phyloP scores from a whole-genome alignment of 2,113 vertebrate genomes.

The Alethe diademata region DNA sequence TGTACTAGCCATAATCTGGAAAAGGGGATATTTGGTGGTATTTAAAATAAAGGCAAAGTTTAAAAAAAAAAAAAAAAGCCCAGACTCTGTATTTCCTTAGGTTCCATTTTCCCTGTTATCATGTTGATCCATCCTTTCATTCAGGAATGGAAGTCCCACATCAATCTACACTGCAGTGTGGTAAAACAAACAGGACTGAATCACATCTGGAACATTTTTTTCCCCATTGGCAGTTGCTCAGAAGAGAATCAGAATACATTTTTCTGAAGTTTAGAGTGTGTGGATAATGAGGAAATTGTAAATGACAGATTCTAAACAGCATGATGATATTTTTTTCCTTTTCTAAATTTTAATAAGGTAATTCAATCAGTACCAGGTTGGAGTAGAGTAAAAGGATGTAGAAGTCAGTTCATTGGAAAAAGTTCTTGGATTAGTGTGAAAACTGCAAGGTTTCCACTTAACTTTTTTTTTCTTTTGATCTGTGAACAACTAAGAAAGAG shows the following conservation, averaged over 20 bases:
- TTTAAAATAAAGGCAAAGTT: neutral
- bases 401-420: neutral
- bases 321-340: neutral
- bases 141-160: neutral
- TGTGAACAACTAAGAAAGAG: neutral
- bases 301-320: conserved; percentile 21
- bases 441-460: neutral
- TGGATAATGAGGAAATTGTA: conserved; percentile 28
- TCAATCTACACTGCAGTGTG: neutral
- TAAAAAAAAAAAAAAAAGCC: neutral
- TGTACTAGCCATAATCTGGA: conserved; percentile 12
- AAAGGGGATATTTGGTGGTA: neutral
- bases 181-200: neutral
- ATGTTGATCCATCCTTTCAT: conserved; percentile 4
- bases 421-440: neutral
- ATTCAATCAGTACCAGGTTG: neutral
- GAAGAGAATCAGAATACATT: conserved; percentile 16
- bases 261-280: conserved; percentile 1
- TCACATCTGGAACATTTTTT: conserved; percentile 50
- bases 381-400: neutral
- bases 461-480: neutral
- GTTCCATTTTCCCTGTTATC: conserved; percentile 9
- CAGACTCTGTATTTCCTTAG: neutral
- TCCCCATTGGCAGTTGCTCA: neutral
- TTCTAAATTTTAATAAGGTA: neutral